Conservation (phyloP, 2,888 invertebrate genomes). For the Rhabditophanes sp. region DNA sequence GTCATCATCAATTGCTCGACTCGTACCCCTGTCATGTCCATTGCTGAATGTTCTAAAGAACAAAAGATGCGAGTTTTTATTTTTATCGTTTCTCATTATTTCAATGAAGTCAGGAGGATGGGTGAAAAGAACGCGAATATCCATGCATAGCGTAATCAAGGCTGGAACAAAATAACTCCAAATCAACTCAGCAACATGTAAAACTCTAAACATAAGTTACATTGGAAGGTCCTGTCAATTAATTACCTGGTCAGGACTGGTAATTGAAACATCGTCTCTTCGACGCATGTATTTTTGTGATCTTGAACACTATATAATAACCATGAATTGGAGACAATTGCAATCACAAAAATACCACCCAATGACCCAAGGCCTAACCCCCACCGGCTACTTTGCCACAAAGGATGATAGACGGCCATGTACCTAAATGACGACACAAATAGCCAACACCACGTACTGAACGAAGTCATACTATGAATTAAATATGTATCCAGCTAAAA, state of each 20-base stretch:
- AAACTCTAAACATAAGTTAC: constrained; percentile 5
- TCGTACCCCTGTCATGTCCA: too few species aligned
- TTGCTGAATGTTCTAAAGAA: too few species aligned
- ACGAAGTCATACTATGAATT: constrained; percentile 14
- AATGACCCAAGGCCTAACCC: constrained; percentile 10
- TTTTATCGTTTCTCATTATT: too few species aligned
- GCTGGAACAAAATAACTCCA: constrained; percentile 15
- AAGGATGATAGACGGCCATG: constrained; percentile 16
- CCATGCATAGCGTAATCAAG: constrained; percentile 11
- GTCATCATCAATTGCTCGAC: too few species aligned
- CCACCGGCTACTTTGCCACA: constrained; percentile 13
- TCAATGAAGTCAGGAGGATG: constrained; percentile 13
- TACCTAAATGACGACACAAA: constrained; percentile 15
- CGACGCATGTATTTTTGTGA: constrained; percentile 9
- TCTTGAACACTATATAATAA: constrained; percentile 6
- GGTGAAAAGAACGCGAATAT: constrained; percentile 11
- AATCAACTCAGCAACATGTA: constrained; percentile 12
- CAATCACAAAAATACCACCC: constrained; percentile 7
- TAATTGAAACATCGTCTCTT: constrained; percentile 7
- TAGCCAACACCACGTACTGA: constrained; percentile 17
- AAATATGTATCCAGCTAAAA: constrained; percentile 10
- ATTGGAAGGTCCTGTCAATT: not conserved
- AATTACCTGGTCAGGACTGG: constrained; percentile 10
- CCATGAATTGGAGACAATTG: constrained; percentile 11
- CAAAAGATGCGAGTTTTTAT: too few species aligned